Evolutionary conservation across 1,140 invertebrate species (phyloP).

Genomic region (Nebria ingens): DNA sequence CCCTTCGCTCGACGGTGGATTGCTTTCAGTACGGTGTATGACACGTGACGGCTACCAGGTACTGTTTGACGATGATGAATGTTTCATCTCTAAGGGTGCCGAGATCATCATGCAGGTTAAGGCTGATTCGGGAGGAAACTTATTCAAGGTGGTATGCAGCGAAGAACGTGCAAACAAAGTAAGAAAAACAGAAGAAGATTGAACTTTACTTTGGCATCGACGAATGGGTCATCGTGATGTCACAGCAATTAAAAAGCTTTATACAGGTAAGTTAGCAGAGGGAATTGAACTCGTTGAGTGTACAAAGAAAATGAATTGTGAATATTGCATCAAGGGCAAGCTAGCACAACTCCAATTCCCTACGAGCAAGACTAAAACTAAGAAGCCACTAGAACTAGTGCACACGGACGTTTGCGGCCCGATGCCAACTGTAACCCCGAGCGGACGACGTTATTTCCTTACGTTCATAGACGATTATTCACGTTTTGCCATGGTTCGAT

Average conservation of each 20-base stretch:
- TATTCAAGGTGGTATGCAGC: no score
- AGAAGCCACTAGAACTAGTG: not conserved
- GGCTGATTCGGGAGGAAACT: no score
- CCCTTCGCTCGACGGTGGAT: not conserved
- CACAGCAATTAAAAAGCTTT: not conserved
- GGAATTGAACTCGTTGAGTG: not conserved
- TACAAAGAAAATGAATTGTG: not conserved
- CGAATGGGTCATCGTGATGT: not conserved
- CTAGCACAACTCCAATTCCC: not conserved
- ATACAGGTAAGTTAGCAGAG: not conserved
- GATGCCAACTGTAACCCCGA: not conserved
- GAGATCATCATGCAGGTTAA: not conserved
- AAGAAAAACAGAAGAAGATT: no score
- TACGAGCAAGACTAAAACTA: not conserved
- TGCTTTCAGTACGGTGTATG: not conserved
- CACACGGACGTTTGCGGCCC: not conserved
- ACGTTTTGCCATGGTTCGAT: not conserved
- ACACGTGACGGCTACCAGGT: not conserved
- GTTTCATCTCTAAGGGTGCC: not conserved
- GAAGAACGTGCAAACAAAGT: no score
- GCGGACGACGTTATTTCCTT: not conserved
- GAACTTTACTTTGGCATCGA: not conserved
- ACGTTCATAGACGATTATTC: not conserved
- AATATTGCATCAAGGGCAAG: not conserved
- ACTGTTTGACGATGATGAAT: not conserved